phyloP scores from a whole-genome alignment of 2,113 vertebrate genomes.

The Cygnus atratus region DNA sequence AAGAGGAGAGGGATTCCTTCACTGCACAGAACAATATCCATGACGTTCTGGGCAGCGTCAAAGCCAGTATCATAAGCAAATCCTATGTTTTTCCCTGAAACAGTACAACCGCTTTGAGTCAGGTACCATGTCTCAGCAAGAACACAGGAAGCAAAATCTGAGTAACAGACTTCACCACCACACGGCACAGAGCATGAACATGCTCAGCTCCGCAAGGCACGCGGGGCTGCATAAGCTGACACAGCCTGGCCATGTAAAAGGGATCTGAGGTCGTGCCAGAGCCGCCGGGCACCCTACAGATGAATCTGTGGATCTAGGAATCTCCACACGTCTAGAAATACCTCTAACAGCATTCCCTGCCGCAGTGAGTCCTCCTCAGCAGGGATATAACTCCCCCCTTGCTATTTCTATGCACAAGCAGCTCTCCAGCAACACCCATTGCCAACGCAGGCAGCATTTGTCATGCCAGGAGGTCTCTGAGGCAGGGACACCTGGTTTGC shows the following conservation, averaged over 20 bases:
- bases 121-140: not conserved
- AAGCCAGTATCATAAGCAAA: conserved; percentile 7
- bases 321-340: not conserved
- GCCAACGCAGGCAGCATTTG: fast-evolving
- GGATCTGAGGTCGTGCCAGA: not conserved
- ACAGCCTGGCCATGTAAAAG: not conserved
- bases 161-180: not conserved
- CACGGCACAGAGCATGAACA: fast-evolving
- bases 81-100: not conserved
- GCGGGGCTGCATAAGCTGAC: fast-evolving
- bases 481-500: not conserved
- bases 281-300: not conserved
- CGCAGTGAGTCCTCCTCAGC: not conserved
- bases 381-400: not conserved
- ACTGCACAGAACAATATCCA: not conserved
- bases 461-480: not conserved
- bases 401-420: not conserved
- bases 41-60: not conserved
- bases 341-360: not conserved
- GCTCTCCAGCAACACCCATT: not conserved
- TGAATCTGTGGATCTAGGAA: not conserved
- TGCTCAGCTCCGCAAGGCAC: not conserved
- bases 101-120: not conserved
- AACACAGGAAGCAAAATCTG: not conserved
- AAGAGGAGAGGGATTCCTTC: not conserved